phyloP scores from a whole-genome alignment of 2,797 vertebrate species.

The Pseudotriccus pelzelni region DNA sequence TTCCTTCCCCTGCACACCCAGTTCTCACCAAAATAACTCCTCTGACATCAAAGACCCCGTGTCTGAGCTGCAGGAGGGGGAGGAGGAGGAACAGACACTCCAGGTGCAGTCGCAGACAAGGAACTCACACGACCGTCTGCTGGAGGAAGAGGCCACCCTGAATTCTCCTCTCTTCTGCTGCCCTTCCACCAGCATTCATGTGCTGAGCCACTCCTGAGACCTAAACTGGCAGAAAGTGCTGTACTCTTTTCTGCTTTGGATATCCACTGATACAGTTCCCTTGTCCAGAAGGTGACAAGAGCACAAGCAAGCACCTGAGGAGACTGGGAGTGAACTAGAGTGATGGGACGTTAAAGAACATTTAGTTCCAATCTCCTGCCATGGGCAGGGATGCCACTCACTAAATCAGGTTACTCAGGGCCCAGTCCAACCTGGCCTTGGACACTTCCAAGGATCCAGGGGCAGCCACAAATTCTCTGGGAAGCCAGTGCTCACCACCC shows the following conservation, averaged over 20 bases:
- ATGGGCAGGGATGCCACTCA: neutral
- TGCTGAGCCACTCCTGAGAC: neutral
- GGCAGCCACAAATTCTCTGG: neutral
- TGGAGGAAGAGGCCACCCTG: neutral
- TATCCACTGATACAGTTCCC: neutral
- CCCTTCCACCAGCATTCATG: neutral
- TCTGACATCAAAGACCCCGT: neutral
- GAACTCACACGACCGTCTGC: neutral
- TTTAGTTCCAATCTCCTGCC: no score
- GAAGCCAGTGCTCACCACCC: neutral
- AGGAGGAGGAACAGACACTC: neutral
- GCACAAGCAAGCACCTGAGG: neutral
- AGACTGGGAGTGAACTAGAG: neutral
- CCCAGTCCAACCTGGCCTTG: fast-evolving
- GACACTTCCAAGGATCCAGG: neutral
- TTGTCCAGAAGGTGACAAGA: neutral
- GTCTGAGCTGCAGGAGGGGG: neutral
- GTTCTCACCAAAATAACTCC: slow-evolving; percentile 8
- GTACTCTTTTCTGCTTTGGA: neutral
- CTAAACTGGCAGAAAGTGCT: neutral
- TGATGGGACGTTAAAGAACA: neutral
- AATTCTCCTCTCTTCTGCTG: neutral
- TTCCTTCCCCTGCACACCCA: neutral
- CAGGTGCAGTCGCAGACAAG: neutral
- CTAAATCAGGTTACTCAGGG: neutral